Conservation (phyloP, 2,797 vertebrate species). For the Alfaro cultratus region DNA sequence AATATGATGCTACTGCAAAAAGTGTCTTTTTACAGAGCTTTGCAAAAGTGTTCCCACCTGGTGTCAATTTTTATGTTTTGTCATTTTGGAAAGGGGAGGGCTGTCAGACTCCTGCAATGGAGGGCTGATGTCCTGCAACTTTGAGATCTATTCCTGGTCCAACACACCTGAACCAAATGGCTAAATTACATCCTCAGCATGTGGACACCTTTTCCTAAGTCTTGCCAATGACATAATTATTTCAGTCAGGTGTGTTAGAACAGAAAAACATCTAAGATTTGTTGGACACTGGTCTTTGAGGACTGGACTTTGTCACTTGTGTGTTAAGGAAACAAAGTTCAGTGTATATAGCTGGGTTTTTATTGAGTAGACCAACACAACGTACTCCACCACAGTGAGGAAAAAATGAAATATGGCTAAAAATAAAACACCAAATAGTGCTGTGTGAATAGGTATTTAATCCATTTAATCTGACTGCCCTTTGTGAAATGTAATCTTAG, state of each 20-base stretch:
- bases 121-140: not conserved
- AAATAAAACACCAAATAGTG: not conserved
- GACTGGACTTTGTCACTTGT: no score
- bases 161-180: not conserved
- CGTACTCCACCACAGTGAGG: not conserved
- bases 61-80: not conserved
- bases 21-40: slow-evolving; percentile 8
- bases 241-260: no score
- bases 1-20: not conserved
- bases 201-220: no score
- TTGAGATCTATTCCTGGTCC: not conserved
- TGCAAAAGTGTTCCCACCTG: no score
- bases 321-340: not conserved
- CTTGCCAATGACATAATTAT: no score
- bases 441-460: not conserved
- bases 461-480: not conserved
- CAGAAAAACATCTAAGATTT: no score
- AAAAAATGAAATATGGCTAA: no score
- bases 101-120: not conserved
- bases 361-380: not conserved
- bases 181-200: not conserved
- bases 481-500: not conserved
- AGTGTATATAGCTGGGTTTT: not conserved
- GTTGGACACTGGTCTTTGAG: no score
- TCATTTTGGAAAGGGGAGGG: not conserved